Base-by-base conservation (phyloP, 2,113 vertebrate genomes). In the Sphaerodactylus townsendi region DNA sequence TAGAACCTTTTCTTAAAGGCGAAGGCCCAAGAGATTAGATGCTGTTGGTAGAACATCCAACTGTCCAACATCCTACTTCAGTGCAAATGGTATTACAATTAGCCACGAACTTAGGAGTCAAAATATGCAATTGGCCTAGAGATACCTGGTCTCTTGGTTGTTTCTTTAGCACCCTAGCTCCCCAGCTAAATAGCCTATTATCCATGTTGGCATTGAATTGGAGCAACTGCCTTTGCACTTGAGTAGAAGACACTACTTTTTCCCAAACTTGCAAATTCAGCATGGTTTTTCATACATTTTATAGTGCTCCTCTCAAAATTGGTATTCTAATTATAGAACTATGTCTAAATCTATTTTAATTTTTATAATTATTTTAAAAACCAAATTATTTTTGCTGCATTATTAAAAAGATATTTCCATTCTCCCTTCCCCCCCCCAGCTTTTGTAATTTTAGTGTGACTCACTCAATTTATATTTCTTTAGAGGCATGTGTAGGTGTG, bases 401-500 rank as follows among this genome's bases (percentile, higher is more conserved):
- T 88, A 91, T 88, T 5, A 87, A 90, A 89, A 92, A 92, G 89
- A 64, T 10, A 5, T 62, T 62, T 62, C 59, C 9, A 62, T 62
- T 93, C 87, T 91, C 93, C 91, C 91, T 78, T 93, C 91, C 50
- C 77, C 91, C 75, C 21, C 35, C n/a, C 80, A 64, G 85, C 90
- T 87, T 90, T 88, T 79, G 84, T 89, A 87, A 79, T 53, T 76
- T 15, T 65, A 14, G 65, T 66, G 76, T 95, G 95, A 96, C 91
- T 96, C 94, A 95, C 78, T 84, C 83, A 46, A 79, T 91, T 91
- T 93, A 92, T 90, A 95, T 92, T 93, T 88, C 59, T 91, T 82
- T 91, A 79, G 93, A 92, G 88, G 91, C 77, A 41, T 92, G 82
- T 87, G 94, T 95, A 94, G 94, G 94, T 50, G 88, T 95, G 93